A percentile compares a stretch with the other conserved stretches of the same genome.
Conservation (phyloP, 2,888 invertebrate genomes). For the Eudemis profundana region DNA sequence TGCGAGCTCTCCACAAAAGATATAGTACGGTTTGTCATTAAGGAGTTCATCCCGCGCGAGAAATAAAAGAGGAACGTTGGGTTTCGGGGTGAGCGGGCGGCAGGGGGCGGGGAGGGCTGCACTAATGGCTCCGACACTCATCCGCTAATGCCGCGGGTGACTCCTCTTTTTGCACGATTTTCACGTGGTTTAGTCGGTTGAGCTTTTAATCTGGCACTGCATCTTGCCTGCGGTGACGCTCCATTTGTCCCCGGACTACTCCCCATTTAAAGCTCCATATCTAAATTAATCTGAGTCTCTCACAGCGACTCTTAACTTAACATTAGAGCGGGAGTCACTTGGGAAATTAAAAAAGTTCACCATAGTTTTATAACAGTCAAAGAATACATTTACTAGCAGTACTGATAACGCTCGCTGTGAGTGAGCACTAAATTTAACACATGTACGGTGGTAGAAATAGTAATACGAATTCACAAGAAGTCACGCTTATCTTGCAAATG, state of each 20-base stretch:
- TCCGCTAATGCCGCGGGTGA: conserved; percentile 85
- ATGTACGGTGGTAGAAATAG: conserved; percentile 20
- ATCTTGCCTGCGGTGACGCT: conserved; percentile 74
- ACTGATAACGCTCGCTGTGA: conserved; percentile 15
- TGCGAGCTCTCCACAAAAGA: conserved; percentile 85
- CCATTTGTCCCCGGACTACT: conserved; percentile 65
- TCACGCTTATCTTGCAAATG: conserved; percentile 36
- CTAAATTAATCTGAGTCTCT: conserved; percentile 40
- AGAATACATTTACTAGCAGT: conserved; percentile 22
- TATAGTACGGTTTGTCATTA: conserved; percentile 86
- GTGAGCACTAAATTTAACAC: conserved; percentile 15
- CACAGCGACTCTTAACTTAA: conserved; percentile 25
- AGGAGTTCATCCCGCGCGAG: conserved; percentile 85
- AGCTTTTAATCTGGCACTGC: conserved; percentile 83
- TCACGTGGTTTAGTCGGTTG: conserved; percentile 83
- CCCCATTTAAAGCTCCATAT: conserved; percentile 39
- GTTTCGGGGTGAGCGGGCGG: conserved; percentile 66
- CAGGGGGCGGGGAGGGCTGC: conserved; percentile 62
- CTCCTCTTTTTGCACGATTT: conserved; percentile 85
- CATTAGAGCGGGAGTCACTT: conserved; percentile 28
- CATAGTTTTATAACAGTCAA: conserved; percentile 16
- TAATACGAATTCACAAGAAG: conserved; percentile 29
- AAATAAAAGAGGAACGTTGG: conserved; percentile 83
- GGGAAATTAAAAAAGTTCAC: conserved; percentile 36
- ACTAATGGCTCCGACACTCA: conserved; percentile 85